These are phyloP conservation scores for Antitype chi DNA, from an alignment of 2,888 invertebrate genomes.

Conservation along the genomic window DNA sequence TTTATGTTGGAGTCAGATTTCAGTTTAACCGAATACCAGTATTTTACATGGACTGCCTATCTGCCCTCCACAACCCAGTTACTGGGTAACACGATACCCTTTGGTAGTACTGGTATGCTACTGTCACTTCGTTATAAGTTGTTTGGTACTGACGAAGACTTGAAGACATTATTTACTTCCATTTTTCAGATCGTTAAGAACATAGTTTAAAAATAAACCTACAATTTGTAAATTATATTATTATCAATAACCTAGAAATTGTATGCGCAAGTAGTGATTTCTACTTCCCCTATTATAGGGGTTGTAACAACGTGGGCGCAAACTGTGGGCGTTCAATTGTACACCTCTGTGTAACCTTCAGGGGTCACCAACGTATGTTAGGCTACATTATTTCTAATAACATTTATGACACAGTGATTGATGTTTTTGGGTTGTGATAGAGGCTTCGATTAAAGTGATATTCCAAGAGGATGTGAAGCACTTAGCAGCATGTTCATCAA, in stretches of 20 bases:
- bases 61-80: too few relatives aligned
- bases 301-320: conserved; percentile 21
- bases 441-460: background rate
- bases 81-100: too few relatives aligned
- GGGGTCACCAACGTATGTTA: conserved; percentile 18
- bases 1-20: too few relatives aligned
- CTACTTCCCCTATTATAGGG: background rate
- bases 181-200: too few relatives aligned
- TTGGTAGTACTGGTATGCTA: too few relatives aligned
- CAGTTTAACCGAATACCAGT: too few relatives aligned
- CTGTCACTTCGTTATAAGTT: too few relatives aligned
- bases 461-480: conserved; percentile 4
- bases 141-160: too few relatives aligned
- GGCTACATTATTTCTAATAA: conserved; percentile 20
- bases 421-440: background rate
- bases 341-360: conserved; percentile 43
- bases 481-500: background rate
- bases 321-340: conserved; percentile 34
- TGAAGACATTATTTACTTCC: too few relatives aligned
- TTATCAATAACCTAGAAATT: background rate
- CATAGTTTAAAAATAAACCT: background rate
- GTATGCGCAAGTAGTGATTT: background rate
- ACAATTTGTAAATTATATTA: conserved; percentile 4
- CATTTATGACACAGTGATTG: background rate
- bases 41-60: too few relatives aligned